Base-by-base conservation (phyloP, 2,888 invertebrate genomes). In the Lamellibrachia columna region DNA sequence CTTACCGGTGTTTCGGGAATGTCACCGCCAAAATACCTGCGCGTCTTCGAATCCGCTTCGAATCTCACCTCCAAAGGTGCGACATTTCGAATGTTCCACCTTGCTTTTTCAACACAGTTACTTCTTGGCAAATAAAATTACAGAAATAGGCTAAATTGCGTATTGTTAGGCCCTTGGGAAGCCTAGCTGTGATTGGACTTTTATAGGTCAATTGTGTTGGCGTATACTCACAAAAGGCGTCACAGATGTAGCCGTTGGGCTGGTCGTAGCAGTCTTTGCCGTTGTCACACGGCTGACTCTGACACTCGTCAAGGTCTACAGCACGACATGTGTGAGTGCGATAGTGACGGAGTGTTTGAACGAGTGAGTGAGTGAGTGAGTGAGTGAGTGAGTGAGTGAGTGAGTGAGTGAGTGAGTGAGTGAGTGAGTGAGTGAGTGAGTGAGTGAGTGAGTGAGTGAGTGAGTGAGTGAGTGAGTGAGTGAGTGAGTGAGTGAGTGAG, bases 221-320 rank as follows among this genome's bases (percentile, higher is more conserved):
- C 22, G 75, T 6, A 22, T 22, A 75, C 75, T 75, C 75, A 75
- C 75, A n/a, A n/a, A 22, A 11, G 75, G 75, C 75, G 75, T 75
- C 75, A 75, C 75, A 75, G 22, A 75, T 75, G 75, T 75, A 75
- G 75, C 75, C 75, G 75, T 75, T 75, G 22, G 75, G 75, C 22
- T 75, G 75, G 22, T 75, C 75, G 75, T 75, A 75, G 22, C 75
- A 75, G 75, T 75, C 75, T 3, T 22, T n/a, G 6, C 6, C n/a
- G 98, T 96, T 98, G 98, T 96, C 98, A 98, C 96, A 98, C 98
- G 97, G 98, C 98, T 97, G 98, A 98, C 96, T 97, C 99, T 53
- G 98, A 98, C 97, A 98, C 98, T 96, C 97, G 98, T 93, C 95
- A 95, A 93, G 28, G 28, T n/a, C 60, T 91, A 53, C 60, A 91